Percentiles rank a stretch among this genome's conserved stretches.
Evolutionary conservation across 37 sponge, comb jelly and placozoan species (phyloP).

Genomic region (Bolinopsis microptera): DNA sequence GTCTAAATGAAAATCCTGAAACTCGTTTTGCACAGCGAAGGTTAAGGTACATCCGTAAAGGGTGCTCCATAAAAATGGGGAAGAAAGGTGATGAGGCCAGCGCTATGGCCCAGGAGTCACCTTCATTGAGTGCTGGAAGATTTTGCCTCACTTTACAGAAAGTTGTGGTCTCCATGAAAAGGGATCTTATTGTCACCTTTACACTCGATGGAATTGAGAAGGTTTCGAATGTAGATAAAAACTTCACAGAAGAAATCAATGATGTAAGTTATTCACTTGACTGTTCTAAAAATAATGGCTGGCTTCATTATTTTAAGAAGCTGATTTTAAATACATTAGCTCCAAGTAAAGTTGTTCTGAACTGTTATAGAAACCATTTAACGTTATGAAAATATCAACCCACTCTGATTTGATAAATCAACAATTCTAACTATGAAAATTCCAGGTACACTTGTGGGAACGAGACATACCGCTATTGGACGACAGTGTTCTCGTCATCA

Average conservation of each 20-base stretch:
- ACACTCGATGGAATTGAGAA: not conserved
- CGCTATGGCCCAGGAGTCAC: not conserved
- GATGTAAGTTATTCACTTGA: not conserved
- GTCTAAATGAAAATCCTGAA: too few species aligned
- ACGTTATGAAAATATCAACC: too few species aligned
- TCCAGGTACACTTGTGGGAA: conserved; percentile 27
- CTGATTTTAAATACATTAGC: too few species aligned
- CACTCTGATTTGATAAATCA: too few species aligned
- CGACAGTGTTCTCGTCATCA: conserved; percentile 33
- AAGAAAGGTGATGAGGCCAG: not conserved
- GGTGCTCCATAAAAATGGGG: too few species aligned
- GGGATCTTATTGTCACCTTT: conserved; percentile 5
- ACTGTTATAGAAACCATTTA: too few species aligned
- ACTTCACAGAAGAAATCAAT: not conserved
- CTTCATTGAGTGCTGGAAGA: not conserved
- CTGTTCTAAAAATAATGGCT: not conserved
- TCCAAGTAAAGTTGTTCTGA: too few species aligned
- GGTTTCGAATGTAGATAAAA: conserved; percentile 1
- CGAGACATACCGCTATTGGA: not conserved
- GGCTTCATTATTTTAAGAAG: too few species aligned
- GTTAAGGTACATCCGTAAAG: too few species aligned
- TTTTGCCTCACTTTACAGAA: not conserved
- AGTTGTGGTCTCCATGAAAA: not conserved
- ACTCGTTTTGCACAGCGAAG: too few species aligned
- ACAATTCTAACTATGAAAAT: not conserved